phyloP scores from a whole-genome alignment of 2,113 vertebrate genomes.

The Colaptes auratus region DNA sequence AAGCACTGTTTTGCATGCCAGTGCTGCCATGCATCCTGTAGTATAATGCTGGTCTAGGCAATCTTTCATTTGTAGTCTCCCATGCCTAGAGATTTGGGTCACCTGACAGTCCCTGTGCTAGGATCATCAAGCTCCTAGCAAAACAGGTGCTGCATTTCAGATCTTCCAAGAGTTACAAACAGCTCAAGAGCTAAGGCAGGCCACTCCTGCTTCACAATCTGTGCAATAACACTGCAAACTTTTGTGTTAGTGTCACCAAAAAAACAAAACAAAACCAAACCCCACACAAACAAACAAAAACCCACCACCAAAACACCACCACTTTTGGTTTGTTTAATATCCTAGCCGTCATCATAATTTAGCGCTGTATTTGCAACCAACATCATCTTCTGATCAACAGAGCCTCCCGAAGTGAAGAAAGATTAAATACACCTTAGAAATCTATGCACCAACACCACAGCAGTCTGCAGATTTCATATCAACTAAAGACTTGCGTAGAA shows the following conservation, averaged over 20 bases:
- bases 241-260: not conserved
- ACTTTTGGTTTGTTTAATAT: not conserved
- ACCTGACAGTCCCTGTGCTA: not conserved
- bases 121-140: fast-evolving
- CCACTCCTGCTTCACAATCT: not conserved
- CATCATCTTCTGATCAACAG: not conserved
- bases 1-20: not conserved
- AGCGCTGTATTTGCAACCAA: not conserved
- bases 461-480: not conserved
- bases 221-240: not conserved
- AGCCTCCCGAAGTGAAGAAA: not conserved
- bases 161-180: not conserved
- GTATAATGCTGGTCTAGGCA: not conserved
- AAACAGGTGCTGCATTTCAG: not conserved
- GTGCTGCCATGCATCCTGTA: not conserved
- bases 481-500: not conserved
- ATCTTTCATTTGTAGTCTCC: not conserved
- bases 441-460: not conserved
- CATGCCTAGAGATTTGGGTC: not conserved
- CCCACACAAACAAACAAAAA: no score
- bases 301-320: no score
- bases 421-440: not conserved
- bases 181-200: not conserved
- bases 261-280: not conserved
- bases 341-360: not conserved